phyloP scores from a whole-genome alignment of 2,888 invertebrate genomes.

The Chrysina gloriosa region DNA sequence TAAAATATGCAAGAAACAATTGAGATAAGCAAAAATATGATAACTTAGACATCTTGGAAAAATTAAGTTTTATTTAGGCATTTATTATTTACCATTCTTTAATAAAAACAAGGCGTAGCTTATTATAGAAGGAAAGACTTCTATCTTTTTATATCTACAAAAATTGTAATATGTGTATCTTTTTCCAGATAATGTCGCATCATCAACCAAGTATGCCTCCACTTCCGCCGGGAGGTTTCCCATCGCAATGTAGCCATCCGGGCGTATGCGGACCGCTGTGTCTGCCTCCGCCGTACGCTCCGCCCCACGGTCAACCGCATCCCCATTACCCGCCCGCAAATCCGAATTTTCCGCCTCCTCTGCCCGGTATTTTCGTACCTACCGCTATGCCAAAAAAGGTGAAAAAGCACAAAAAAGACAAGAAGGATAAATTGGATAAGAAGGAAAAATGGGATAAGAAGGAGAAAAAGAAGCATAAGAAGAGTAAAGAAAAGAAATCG shows the following conservation, averaged over 20 bases:
- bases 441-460: constrained; percentile 38
- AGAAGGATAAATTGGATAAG: constrained; percentile 29
- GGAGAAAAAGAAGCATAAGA: constrained; percentile 22
- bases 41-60: no score
- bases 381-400: not conserved
- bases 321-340: not conserved
- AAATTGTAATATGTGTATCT: not conserved
- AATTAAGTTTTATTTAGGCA: no score
- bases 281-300: constrained; percentile 12
- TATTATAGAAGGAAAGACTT: not conserved
- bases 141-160: no score
- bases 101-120: not conserved
- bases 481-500: constrained; percentile 48
- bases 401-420: not conserved
- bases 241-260: not conserved
- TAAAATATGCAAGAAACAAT: no score
- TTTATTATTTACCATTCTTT: no score
- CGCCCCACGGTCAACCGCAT: not conserved
- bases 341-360: not conserved
- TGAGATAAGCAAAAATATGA: no score
- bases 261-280: not conserved
- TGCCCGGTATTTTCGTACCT: not conserved
- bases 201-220: constrained; percentile 30
- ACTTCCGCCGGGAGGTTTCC: constrained; percentile 31
- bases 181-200: not conserved